Percentiles rank a stretch among this genome's conserved stretches.
Evolutionary conservation across 2,113 vertebrate genomes (phyloP).

Genomic region (Tupaia tana): DNA sequence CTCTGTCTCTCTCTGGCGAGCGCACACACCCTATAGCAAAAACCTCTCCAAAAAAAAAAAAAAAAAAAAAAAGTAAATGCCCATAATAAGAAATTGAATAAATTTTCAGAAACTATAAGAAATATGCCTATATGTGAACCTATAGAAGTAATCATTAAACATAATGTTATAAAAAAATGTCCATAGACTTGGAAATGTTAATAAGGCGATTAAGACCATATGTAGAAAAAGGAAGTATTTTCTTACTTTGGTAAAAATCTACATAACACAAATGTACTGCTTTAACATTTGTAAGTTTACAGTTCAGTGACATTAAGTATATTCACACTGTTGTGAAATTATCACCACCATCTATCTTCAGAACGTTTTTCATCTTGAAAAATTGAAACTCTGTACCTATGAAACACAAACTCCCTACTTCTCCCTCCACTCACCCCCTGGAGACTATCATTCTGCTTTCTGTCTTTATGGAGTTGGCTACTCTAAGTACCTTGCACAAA

Average conservation of each 20-base stretch:
- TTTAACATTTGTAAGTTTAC: not conserved
- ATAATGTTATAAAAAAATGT: not conserved
- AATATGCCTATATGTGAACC: not conserved
- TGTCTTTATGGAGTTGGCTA: not conserved
- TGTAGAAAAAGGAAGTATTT: not conserved
- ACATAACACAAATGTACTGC: not conserved
- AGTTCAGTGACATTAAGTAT: not conserved
- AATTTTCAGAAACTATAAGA: not conserved
- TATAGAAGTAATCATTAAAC: not conserved
- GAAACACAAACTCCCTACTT: not conserved
- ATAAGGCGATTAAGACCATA: slow-evolving; percentile 3
- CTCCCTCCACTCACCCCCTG: not conserved
- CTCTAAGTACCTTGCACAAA: not conserved
- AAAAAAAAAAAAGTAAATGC: not conserved
- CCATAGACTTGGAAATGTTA: slow-evolving; percentile 35
- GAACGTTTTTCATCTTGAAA: not conserved
- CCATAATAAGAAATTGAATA: not conserved
- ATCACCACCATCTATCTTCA: not conserved
- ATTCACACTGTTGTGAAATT: not conserved
- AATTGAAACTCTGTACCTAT: not conserved
- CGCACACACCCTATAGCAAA: too few relatives aligned
- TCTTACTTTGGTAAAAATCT: not conserved
- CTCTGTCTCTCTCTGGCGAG: too few relatives aligned
- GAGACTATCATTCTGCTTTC: not conserved
- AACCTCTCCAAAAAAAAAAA: not conserved